Conservation (phyloP, 1,140 invertebrate genomes). For the Drosophila gunungcola region DNA sequence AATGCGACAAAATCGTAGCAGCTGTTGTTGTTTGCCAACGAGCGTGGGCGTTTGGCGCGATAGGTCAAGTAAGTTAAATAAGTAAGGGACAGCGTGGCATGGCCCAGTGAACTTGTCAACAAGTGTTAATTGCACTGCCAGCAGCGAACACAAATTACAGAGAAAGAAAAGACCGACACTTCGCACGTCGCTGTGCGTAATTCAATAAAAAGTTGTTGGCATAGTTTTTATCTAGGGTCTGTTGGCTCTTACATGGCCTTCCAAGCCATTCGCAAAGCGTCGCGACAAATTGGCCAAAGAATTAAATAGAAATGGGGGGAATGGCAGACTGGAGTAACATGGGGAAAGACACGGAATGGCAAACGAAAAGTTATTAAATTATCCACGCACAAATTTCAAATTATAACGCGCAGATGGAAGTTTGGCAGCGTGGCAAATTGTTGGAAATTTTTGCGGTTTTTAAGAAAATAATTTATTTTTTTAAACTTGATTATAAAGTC, state of each 20-base stretch:
- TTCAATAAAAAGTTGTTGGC: constrained; percentile 32
- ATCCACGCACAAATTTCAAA: constrained; percentile 46
- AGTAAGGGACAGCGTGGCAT: constrained; percentile 25
- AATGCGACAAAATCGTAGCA: constrained; percentile 69
- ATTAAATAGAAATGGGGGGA: constrained; percentile 20
- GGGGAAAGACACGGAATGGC: constrained; percentile 1
- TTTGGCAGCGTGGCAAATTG: constrained; percentile 31
- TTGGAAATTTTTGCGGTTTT: constrained; percentile 17
- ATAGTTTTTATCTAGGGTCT: constrained; percentile 20
- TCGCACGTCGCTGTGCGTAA: constrained; percentile 17
- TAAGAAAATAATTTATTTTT: constrained; percentile 11
- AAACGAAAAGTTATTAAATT: constrained; percentile 42
- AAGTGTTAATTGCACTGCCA: constrained; percentile 72
- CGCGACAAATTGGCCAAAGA: constrained; percentile 27
- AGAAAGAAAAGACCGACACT: constrained; percentile 11
- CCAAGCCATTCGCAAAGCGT: constrained; percentile 12
- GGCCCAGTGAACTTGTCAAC: constrained; percentile 77
- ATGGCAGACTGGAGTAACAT: constrained; percentile 5
- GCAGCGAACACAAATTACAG: constrained; percentile 18
- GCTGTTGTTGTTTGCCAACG: constrained; percentile 22
- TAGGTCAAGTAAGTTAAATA: constrained; percentile 53
- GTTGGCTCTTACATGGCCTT: constrained; percentile 2
- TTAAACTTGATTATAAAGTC: neutral
- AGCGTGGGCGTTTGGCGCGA: constrained; percentile 56
- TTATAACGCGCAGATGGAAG: constrained; percentile 32